Conservation (phyloP, 2,888 invertebrate species). For the Cerastis rubricosa region DNA sequence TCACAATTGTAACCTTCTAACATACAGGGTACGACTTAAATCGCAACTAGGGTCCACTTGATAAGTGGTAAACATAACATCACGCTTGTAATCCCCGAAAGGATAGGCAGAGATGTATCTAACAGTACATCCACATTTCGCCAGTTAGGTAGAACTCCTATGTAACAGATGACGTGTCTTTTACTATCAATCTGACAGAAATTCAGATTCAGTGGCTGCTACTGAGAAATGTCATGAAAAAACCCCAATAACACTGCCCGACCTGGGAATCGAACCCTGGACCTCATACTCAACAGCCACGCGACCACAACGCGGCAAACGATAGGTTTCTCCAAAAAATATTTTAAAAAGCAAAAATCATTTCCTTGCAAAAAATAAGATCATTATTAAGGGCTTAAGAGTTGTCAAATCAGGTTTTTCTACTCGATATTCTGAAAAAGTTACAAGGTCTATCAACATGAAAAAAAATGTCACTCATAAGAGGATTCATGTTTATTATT, state of each 20-base stretch:
- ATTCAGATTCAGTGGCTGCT: not conserved
- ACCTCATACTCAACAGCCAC: not conserved
- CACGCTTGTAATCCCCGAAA: not conserved
- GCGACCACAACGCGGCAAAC: not conserved
- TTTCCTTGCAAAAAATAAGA: too few relatives aligned
- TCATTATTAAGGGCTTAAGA: too few relatives aligned
- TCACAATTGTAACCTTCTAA: not conserved
- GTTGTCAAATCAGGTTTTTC: too few relatives aligned
- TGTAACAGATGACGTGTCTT: not conserved
- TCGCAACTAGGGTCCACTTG: not conserved
- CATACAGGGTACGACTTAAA: too few relatives aligned
- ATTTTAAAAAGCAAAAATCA: not conserved
- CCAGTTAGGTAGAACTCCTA: not conserved
- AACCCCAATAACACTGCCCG: too few relatives aligned
- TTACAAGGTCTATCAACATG: too few relatives aligned
- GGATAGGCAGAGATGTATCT: not conserved
- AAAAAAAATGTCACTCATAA: too few relatives aligned
- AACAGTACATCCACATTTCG: not conserved
- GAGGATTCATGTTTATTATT: too few relatives aligned
- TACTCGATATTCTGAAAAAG: too few relatives aligned
- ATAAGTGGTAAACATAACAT: not conserved
- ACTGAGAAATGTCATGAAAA: not conserved
- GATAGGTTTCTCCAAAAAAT: not conserved
- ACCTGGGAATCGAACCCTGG: not conserved
- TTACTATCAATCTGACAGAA: not conserved